Evolutionary conservation across 2,797 vertebrate genomes (phyloP).

Genomic region (Darevskia mixta): DNA sequence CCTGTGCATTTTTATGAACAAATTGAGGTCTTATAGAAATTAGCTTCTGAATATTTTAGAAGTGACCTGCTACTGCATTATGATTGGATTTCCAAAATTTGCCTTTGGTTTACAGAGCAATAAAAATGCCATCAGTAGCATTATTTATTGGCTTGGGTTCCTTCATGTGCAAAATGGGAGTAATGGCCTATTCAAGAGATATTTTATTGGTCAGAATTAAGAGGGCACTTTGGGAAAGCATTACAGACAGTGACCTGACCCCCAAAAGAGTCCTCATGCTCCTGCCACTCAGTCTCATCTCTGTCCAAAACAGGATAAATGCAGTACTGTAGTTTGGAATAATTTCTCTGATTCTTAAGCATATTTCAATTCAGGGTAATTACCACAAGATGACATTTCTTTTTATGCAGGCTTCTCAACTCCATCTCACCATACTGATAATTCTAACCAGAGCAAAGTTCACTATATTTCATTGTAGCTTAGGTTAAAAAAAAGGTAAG

Average conservation of each 20-base stretch:
- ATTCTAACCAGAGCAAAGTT: neutral
- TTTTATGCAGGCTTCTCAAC: neutral
- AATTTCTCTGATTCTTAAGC: neutral
- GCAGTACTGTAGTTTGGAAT: neutral
- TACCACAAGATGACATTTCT: neutral
- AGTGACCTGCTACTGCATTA: slow-evolving; percentile 16
- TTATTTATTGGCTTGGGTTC: neutral
- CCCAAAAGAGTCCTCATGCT: neutral
- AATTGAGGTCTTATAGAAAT: slow-evolving; percentile 48
- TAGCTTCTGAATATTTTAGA: slow-evolving; percentile 27
- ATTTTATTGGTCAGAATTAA: neutral
- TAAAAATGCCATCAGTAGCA: neutral
- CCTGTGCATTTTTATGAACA: slow-evolving; percentile 13
- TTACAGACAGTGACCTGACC: neutral
- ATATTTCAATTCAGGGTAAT: neutral
- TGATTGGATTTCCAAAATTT: neutral
- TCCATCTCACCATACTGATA: neutral
- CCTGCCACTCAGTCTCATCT: neutral
- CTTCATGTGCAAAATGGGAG: neutral
- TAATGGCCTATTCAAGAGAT: neutral
- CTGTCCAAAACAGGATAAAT: neutral
- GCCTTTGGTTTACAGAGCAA: neutral
- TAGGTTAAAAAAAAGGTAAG: neutral
- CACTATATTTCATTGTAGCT: neutral
- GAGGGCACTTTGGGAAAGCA: too few species aligned